phyloP scores from a whole-genome alignment of 2,888 invertebrate species.

The Lepidonotus clava region DNA sequence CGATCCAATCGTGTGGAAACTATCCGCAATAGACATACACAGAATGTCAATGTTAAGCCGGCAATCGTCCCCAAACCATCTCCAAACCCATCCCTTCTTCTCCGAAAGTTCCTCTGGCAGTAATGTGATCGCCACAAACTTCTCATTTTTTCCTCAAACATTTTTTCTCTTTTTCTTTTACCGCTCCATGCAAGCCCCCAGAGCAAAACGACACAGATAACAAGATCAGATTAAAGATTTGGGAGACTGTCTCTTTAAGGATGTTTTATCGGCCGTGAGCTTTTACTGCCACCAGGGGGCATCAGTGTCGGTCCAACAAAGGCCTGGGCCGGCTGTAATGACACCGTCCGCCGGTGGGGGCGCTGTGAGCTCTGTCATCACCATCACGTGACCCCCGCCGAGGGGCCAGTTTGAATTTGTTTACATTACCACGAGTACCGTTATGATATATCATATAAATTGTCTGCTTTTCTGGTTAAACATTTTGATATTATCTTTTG shows the following conservation, averaged over 20 bases:
- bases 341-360: conserved; percentile 22
- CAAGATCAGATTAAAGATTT: conserved; percentile 9
- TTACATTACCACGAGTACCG: conserved; percentile 2
- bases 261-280: conserved; percentile 31
- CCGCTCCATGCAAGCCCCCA: not conserved
- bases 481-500: no score
- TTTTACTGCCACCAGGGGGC: conserved; percentile 24
- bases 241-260: conserved; percentile 32
- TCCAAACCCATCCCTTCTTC: no score
- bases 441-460: no score
- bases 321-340: not conserved
- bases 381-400: not conserved
- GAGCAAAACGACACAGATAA: not conserved
- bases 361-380: conserved; percentile 36
- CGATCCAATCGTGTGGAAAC: no score
- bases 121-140: not conserved
- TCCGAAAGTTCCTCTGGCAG: not conserved
- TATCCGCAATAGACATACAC: no score
- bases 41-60: no score
- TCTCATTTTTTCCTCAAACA: not conserved
- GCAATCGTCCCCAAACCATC: no score
- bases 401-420: conserved; percentile 11
- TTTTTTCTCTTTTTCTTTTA: not conserved
- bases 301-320: not conserved
- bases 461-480: no score